Conservation (phyloP, 2,113 vertebrate species). For the Triplophysa rosa region DNA sequence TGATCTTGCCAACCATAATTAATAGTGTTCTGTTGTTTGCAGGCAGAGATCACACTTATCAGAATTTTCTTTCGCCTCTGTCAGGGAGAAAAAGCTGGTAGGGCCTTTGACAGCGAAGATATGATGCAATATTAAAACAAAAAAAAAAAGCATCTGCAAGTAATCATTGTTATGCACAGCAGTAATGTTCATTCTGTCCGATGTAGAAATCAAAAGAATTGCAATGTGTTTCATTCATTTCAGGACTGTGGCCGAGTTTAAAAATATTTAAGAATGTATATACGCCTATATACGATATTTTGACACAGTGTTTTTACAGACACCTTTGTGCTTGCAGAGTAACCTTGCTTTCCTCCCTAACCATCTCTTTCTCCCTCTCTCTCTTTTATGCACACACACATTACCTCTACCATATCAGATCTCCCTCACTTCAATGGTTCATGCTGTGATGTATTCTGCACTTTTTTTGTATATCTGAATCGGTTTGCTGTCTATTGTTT, state of each 20-base stretch:
- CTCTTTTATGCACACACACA: conserved; percentile 40
- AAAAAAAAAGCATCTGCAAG: neutral
- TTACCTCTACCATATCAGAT: conserved; percentile 69
- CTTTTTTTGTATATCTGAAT: conserved; percentile 55
- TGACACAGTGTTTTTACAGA: conserved; percentile 53
- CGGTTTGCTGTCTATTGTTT: conserved; percentile 55
- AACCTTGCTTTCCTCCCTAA: neutral
- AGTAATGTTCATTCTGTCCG: neutral
- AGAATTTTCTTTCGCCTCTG: conserved; percentile 61
- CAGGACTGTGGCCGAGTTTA: neutral
- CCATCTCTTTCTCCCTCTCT: conserved; percentile 31
- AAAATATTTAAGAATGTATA: neutral
- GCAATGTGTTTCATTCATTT: neutral
- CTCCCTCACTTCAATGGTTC: conserved; percentile 57
- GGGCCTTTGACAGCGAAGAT: neutral
- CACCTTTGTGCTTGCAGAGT: conserved; percentile 43
- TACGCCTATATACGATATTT: neutral
- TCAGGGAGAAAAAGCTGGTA: neutral
- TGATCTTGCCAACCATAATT: conserved; percentile 75
- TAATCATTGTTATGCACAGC: neutral
- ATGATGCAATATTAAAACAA: neutral
- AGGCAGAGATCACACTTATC: conserved; percentile 72
- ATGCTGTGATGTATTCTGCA: conserved; percentile 60
- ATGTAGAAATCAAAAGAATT: neutral
- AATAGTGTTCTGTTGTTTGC: conserved; percentile 71